A percentile compares a stretch with the other conserved stretches of the same genome.
These are phyloP conservation scores for Porites divaricata DNA, from an alignment of 92 coral and sea anemone species.

Conservation along the genomic window DNA sequence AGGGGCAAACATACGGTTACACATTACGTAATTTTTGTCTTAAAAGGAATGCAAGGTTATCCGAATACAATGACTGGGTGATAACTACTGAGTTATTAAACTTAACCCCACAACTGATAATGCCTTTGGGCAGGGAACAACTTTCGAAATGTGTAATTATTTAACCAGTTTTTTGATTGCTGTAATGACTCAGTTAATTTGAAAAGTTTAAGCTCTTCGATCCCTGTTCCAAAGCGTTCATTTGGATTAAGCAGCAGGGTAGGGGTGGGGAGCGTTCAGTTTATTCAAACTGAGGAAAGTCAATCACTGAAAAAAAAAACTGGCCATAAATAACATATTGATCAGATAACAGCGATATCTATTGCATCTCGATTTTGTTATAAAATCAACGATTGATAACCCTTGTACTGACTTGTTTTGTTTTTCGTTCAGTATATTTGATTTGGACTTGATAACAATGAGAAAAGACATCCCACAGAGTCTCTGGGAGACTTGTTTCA, in stretches of 20 bases:
- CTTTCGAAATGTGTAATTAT: not conserved
- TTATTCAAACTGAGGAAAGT: too few species aligned
- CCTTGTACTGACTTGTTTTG: not conserved
- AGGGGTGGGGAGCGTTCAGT: too few species aligned
- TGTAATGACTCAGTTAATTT: too few species aligned
- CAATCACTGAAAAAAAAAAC: not conserved
- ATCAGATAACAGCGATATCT: not conserved
- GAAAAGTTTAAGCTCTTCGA: too few species aligned
- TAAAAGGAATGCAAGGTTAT: constrained; percentile 13
- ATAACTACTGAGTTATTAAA: not conserved
- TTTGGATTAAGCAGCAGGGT: too few species aligned
- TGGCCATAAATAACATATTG: not conserved
- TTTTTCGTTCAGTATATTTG: constrained; percentile 21
- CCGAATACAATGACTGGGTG: not conserved
- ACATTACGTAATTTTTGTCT: not conserved
- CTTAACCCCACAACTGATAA: constrained; percentile 3
- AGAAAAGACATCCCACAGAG: constrained; percentile 15
- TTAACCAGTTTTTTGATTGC: too few species aligned
- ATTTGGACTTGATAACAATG: constrained; percentile 22
- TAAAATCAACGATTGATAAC: not conserved
- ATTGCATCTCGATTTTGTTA: not conserved
- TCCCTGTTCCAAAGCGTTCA: too few species aligned
- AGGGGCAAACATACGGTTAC: not conserved
- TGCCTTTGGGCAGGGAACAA: not conserved
- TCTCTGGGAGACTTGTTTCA: not conserved